A percentile compares a stretch with the other conserved stretches of the same genome.
Conservation (phyloP, 2,113 vertebrate genomes). For the Pteronura brasiliensis region DNA sequence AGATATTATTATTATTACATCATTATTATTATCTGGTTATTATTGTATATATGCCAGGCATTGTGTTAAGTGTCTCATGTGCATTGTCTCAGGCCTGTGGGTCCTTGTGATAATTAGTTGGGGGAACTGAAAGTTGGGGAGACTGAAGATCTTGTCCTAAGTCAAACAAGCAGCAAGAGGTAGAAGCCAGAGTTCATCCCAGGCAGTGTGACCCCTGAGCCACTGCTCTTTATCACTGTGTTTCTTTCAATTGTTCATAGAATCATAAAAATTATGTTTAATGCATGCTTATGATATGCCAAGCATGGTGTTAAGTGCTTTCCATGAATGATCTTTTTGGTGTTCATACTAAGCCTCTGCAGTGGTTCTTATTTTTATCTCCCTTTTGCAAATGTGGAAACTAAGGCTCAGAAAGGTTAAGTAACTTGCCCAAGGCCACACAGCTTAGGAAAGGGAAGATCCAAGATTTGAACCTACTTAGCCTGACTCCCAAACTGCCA, state of each 20-base stretch:
- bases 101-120: neutral
- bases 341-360: neutral
- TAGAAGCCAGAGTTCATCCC: neutral
- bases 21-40: neutral
- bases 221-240: neutral
- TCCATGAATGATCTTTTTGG: neutral
- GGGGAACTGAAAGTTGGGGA: neutral
- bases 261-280: neutral
- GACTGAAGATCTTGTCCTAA: neutral
- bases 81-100: neutral
- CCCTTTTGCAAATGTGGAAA: neutral
- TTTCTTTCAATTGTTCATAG: neutral
- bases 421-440: neutral
- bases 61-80: neutral
- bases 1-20: neutral
- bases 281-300: neutral
- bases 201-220: neutral
- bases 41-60: neutral
- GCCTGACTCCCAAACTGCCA: neutral
- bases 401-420: neutral
- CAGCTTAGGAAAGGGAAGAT: neutral
- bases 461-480: neutral
- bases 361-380: neutral
- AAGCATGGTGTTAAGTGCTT: neutral
- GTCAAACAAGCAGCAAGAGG: neutral